These are phyloP conservation scores for Abrostola triplasia DNA, from an alignment of 2,888 invertebrate genomes.

Conservation along the genomic window DNA sequence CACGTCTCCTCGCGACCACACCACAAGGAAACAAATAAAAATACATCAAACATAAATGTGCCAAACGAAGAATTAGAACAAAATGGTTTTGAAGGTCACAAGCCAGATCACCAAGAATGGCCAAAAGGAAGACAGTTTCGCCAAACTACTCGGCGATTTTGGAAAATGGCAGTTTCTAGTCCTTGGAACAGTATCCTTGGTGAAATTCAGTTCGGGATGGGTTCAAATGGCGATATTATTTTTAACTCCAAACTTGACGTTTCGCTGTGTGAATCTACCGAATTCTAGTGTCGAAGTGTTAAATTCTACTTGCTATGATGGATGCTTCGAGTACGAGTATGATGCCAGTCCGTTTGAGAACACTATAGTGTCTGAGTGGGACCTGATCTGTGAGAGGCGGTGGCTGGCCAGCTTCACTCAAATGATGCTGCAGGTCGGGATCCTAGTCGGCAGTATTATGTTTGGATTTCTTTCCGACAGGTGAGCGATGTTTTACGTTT, in stretches of 20 bases:
- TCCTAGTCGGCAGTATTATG: slow-evolving; percentile 91
- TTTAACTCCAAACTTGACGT: slow-evolving; percentile 89
- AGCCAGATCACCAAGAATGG: slow-evolving; percentile 48
- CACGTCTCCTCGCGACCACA: slow-evolving; percentile 11
- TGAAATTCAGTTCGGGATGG: slow-evolving; percentile 93
- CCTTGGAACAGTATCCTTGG: slow-evolving; percentile 89
- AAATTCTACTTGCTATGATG: slow-evolving; percentile 81
- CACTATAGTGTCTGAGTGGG: slow-evolving; percentile 93
- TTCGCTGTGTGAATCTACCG: slow-evolving; percentile 81
- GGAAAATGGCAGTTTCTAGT: slow-evolving; percentile 92
- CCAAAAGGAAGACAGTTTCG: slow-evolving; percentile 74
- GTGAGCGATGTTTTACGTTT: slow-evolving; percentile 76
- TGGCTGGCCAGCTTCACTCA: slow-evolving; percentile 92
- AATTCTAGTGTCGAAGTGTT: slow-evolving; percentile 65
- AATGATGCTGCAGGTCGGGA: slow-evolving; percentile 92
- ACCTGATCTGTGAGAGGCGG: slow-evolving; percentile 90
- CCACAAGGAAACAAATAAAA: not conserved
- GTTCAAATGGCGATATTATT: slow-evolving; percentile 93
- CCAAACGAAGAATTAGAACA: slow-evolving; percentile 20
- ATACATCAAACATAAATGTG: not conserved
- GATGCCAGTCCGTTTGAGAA: slow-evolving; percentile 90
- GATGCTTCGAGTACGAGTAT: slow-evolving; percentile 88
- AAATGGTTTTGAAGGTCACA: slow-evolving; percentile 70
- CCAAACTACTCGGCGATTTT: slow-evolving; percentile 80
- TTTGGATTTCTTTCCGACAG: slow-evolving; percentile 93